Percentiles rank a stretch among this genome's conserved stretches.
Conservation (phyloP, 2,888 invertebrate species). For the Troides oblongomaculatus region DNA sequence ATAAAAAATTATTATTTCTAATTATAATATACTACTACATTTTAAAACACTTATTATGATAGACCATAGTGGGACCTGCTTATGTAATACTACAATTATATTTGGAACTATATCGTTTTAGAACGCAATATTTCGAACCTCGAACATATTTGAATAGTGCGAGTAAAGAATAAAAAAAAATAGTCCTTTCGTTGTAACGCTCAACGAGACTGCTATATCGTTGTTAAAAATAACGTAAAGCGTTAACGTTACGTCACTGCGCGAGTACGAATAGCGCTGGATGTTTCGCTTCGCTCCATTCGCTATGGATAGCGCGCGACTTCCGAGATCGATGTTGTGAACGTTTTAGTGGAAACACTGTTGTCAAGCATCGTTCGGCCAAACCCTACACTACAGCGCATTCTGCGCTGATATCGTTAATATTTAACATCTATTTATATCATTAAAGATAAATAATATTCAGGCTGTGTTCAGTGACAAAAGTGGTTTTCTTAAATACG, state of each 20-base stretch:
- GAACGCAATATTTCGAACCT: too few relatives aligned
- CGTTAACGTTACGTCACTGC: slow-evolving; percentile 37
- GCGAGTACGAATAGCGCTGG: slow-evolving; percentile 38
- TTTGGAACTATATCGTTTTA: background rate
- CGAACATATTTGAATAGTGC: too few relatives aligned
- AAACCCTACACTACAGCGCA: slow-evolving; percentile 52
- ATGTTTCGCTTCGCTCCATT: slow-evolving; percentile 44
- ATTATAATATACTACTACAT: too few relatives aligned
- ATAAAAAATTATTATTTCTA: too few relatives aligned
- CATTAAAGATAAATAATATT: slow-evolving; percentile 37
- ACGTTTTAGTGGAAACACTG: slow-evolving; percentile 52
- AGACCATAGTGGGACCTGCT: background rate
- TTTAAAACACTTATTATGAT: background rate
- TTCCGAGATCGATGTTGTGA: slow-evolving; percentile 60
- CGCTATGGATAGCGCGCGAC: slow-evolving; percentile 41
- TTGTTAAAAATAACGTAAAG: slow-evolving; percentile 18
- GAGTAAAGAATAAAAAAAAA: too few relatives aligned
- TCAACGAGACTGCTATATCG: slow-evolving; percentile 12
- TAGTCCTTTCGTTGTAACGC: background rate
- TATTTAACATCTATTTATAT: slow-evolving; percentile 39
- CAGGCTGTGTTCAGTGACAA: slow-evolving; percentile 42
- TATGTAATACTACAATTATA: background rate
- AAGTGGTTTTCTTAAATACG: slow-evolving; percentile 44
- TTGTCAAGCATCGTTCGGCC: slow-evolving; percentile 59
- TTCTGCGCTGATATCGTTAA: slow-evolving; percentile 49